Evolutionary conservation across 1,140 invertebrate genomes (phyloP).

Genomic region (Drosophila setifemur): DNA sequence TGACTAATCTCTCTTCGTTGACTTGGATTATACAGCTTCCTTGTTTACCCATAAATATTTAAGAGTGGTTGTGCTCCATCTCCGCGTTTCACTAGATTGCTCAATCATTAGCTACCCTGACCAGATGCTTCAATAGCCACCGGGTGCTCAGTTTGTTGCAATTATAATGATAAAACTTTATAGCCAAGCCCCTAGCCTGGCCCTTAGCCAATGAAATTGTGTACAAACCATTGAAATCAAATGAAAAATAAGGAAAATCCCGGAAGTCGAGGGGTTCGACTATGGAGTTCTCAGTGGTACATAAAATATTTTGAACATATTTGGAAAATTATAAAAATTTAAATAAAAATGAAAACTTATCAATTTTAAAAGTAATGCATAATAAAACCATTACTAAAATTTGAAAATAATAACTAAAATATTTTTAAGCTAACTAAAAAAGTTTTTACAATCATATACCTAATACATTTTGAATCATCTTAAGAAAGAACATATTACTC

Average conservation of each 20-base stretch:
- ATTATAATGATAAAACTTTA: conserved; percentile 49
- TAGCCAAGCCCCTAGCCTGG: not conserved
- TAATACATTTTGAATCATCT: too few relatives aligned
- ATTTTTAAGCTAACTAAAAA: too few relatives aligned
- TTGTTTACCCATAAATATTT: conserved; percentile 1
- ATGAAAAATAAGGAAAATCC: conserved; percentile 10
- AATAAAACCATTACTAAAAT: too few relatives aligned
- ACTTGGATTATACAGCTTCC: not conserved
- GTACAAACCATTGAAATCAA: conserved; percentile 40
- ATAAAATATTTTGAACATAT: too few relatives aligned
- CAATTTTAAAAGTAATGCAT: too few relatives aligned
- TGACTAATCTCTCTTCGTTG: not conserved
- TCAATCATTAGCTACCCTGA: conserved; percentile 26
- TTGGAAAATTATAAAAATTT: too few relatives aligned
- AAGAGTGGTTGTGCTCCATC: not conserved
- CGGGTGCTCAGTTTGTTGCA: conserved; percentile 13
- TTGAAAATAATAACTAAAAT: too few relatives aligned
- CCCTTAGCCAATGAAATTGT: conserved; percentile 12
- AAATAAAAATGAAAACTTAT: too few relatives aligned
- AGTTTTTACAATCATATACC: too few relatives aligned
- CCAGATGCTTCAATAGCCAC: conserved; percentile 32
- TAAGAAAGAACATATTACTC: too few relatives aligned
- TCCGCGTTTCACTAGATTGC: conserved; percentile 2
- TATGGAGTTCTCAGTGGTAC: not conserved
- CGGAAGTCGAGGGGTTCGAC: not conserved